Conservation (phyloP, 2,113 vertebrate species). For the Eira barbara region DNA sequence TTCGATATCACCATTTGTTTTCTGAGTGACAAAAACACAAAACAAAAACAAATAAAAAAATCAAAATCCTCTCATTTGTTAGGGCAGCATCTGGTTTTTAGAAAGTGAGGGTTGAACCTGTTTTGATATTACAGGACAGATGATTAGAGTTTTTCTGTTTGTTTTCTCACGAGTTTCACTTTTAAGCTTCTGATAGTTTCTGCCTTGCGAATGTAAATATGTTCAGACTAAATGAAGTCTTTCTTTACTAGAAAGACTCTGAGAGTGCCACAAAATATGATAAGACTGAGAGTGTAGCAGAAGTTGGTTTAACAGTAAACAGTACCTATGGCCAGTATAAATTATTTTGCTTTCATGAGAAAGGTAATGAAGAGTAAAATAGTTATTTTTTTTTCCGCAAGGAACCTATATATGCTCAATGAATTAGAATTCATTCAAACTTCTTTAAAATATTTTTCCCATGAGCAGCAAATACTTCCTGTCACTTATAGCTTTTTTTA, state of each 20-base stretch:
- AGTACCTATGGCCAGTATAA: neutral
- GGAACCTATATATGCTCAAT: neutral
- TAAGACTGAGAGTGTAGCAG: neutral
- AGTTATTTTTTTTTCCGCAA: neutral
- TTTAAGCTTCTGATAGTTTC: neutral
- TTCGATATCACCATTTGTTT: neutral
- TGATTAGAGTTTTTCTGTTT: neutral
- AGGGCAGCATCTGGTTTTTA: neutral
- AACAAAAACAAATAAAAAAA: neutral
- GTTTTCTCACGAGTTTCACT: neutral
- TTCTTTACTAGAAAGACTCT: neutral
- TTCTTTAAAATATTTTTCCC: neutral
- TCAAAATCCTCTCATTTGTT: neutral
- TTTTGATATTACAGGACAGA: neutral
- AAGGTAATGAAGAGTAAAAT: neutral
- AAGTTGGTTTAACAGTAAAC: neutral
- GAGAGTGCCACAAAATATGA: neutral
- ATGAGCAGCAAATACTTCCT: neutral
- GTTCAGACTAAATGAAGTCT: neutral
- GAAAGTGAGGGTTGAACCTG: neutral
- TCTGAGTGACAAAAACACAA: neutral
- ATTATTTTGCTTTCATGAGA: neutral
- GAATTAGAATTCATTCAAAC: neutral
- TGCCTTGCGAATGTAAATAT: neutral
- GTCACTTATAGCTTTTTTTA: neutral